A percentile compares a stretch with the other conserved stretches of the same genome.
Evolutionary conservation across 2,888 invertebrate species (phyloP).

Genomic region (Plutella xylostella): DNA sequence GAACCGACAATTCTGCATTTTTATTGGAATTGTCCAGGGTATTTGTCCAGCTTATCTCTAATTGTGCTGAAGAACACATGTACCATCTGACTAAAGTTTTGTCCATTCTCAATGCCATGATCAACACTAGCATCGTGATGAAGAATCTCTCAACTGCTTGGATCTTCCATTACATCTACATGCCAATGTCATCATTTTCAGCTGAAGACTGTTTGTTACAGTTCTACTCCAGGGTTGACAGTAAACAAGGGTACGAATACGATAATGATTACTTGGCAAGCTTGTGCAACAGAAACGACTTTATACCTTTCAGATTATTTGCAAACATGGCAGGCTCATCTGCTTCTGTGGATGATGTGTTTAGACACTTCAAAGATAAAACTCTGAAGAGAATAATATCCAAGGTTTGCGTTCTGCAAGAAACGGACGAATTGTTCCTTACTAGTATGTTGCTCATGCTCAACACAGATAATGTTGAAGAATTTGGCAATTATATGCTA

Average conservation of each 20-base stretch:
- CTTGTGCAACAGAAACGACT: constrained; percentile 36
- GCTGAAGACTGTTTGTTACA: constrained; percentile 46
- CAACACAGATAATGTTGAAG: constrained; percentile 28
- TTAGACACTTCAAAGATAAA: constrained; percentile 26
- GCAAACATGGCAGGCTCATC: constrained; percentile 22
- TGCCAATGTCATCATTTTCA: constrained; percentile 47
- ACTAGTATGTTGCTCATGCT: constrained; percentile 40
- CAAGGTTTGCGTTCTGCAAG: constrained; percentile 41
- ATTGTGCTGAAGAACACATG: constrained; percentile 46
- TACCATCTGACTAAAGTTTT: constrained; percentile 39
- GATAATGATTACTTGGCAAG: constrained; percentile 17
- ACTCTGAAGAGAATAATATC: constrained; percentile 34
- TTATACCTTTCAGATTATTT: constrained; percentile 42
- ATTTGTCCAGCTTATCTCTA: constrained; percentile 37
- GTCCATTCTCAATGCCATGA: constrained; percentile 39
- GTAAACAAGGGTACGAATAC: constrained; percentile 6
- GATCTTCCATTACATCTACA: constrained; percentile 58
- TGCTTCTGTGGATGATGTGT: constrained; percentile 20
- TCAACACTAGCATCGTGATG: constrained; percentile 40
- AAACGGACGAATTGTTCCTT: constrained; percentile 46
- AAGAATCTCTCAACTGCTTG: constrained; percentile 52
- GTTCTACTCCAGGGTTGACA: constrained; percentile 26
- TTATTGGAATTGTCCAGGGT: constrained; percentile 38
- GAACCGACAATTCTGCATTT: constrained; percentile 31
- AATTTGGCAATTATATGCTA: constrained; percentile 27